Evolutionary conservation across 2,888 invertebrate genomes (phyloP), one percentile per base, ranked within the genome.

Genomic region (Hirudinaria manillensis): DNA sequence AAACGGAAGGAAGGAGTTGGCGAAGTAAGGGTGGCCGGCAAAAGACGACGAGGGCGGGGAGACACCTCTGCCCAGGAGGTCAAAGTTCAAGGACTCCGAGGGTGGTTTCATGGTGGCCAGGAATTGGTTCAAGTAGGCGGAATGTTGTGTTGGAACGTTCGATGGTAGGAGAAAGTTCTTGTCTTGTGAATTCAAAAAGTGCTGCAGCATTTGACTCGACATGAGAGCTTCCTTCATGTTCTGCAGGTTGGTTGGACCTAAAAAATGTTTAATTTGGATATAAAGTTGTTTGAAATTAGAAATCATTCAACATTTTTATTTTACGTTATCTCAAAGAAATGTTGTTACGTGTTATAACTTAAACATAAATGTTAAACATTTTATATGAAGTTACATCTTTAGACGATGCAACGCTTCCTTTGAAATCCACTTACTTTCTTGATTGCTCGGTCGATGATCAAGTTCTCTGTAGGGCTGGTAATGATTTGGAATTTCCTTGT

Each of bases 41-140:
- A 34, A 34, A 68, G 68, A 1, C 10, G 68, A 68, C 21, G 68
- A 68, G 7, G 36, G 2, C 13, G 68, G 32, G 10, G 68, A 68
- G 13, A 34, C 68, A 1, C 36, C 61, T 29, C 61, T 61, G 10
- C 1, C 19, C 24, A 61, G 29, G n/a, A 61, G 29, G 29, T 61
- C 61, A 61, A 61, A 61, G 29, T 61, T 61, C 24, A 61, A 29
- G 24, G 61, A 29, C 10, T 61, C 61, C 10, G 61, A 61, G n/a
- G 61, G 24, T 27, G 61, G 61, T 61, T 61, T 61, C 61, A 61
- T 61, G 24, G 61, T 61, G 24, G 61, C 24, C 24, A 61, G 29
- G 61, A 61, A 61, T 34, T 68, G 68, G 34, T 68, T 68, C 34
- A 32, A 68, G 36, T 68, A 34, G 13, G n/a, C n/a, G 13, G 68